These are phyloP conservation scores for Urocolius indicus DNA, from an alignment of 2,113 vertebrate genomes.

Conservation along the genomic window DNA sequence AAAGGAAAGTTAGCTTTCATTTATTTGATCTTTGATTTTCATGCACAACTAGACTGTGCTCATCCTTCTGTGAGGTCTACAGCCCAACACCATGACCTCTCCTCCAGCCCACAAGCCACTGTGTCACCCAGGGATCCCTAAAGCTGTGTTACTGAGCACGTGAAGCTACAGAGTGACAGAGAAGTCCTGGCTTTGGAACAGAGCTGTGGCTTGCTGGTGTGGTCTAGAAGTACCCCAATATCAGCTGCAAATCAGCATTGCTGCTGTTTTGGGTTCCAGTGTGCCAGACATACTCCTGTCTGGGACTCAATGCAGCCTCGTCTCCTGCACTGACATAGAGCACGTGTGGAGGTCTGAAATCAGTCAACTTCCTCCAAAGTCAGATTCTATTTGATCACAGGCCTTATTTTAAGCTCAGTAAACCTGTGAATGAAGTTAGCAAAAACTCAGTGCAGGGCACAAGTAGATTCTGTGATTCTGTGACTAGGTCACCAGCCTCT, in stretches of 20 bases:
- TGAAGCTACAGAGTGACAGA: not conserved
- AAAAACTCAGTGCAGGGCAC: not conserved
- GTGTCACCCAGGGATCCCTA: not conserved
- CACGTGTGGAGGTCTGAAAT: not conserved
- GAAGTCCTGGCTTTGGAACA: not conserved
- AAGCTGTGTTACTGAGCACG: not conserved
- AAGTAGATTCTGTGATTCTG: not conserved
- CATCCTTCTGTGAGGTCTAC: not conserved
- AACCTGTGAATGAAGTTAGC: not conserved
- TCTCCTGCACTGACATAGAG: not conserved
- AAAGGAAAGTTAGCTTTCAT: not conserved
- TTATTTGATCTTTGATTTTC: not conserved
- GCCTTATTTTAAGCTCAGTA: not conserved
- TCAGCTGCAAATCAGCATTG: not conserved
- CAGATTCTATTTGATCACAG: not conserved
- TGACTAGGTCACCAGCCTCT: not conserved
- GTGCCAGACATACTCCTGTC: not conserved
- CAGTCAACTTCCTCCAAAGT: not conserved
- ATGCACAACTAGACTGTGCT: not conserved
- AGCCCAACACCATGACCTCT: not conserved
- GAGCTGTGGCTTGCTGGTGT: not conserved
- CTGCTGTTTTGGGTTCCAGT: not conserved
- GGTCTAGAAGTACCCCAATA: not conserved
- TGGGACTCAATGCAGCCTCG: fast-evolving
- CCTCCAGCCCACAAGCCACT: no score